Conservation (phyloP, 2,113 vertebrate species). For the Rynchops niger region DNA sequence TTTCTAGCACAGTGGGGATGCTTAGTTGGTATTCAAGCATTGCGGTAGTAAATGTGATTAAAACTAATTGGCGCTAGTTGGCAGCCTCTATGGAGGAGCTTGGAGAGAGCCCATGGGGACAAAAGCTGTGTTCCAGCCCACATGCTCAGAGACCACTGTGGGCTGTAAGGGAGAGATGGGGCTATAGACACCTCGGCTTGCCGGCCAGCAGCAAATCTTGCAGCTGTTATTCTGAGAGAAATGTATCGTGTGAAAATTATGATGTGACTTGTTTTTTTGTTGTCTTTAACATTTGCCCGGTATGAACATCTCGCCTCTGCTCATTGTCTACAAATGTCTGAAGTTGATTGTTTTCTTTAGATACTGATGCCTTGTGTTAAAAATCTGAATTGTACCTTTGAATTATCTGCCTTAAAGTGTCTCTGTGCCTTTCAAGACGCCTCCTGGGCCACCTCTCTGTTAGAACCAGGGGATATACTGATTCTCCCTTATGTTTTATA, state of each 20-base stretch:
- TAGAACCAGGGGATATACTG: background rate
- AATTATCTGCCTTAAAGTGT: conserved; percentile 47
- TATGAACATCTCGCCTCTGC: background rate
- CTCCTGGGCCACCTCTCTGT: background rate
- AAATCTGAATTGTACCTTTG: conserved; percentile 19
- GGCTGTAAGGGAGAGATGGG: background rate
- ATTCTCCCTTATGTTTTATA: background rate
- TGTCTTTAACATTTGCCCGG: background rate
- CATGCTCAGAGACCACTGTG: background rate
- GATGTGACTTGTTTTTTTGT: background rate
- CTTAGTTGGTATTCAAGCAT: background rate
- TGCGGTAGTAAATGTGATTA: background rate
- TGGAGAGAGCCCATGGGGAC: background rate
- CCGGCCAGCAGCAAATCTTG: background rate
- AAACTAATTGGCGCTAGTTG: background rate
- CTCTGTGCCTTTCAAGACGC: conserved; percentile 45
- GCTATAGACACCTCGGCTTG: accelerated
- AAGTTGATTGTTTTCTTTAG: background rate
- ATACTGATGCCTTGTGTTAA: conserved; percentile 24
- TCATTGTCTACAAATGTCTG: background rate
- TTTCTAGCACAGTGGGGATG: background rate
- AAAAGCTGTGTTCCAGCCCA: background rate
- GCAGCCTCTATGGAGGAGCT: background rate
- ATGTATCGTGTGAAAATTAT: background rate
- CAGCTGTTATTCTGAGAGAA: background rate